Base-by-base conservation (phyloP, 2,113 vertebrate species). In the Eudorcas thomsonii region DNA sequence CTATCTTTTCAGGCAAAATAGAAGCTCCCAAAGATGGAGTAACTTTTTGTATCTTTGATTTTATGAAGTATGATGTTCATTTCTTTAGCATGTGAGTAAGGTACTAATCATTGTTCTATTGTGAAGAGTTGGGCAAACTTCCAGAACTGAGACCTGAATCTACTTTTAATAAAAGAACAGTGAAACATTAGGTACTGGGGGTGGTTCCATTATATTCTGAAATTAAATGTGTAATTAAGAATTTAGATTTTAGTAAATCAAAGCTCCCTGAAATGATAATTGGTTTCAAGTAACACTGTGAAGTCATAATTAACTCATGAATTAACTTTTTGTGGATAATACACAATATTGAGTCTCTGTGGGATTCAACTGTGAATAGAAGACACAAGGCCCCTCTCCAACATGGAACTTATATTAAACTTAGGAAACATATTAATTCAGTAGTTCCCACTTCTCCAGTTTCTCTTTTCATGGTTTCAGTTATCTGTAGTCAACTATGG, bases 41-140 rank as follows among this genome's bases (percentile, higher is more conserved):
- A 96, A 85, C 60, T 96, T 98, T 92, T 84, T 28, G 55, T 90
- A 48, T 64, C 0, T 0, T 62, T n/a, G 67, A 33, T 92, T 97
- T n/a, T 57, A 39, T 64, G n/a, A 94, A 97, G 95, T 52, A 86
- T 14, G 16, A 28, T 92, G 25, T 55, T 97, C 39, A 80, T 55
- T 98, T 97, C n/a, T 96, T 88, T 50, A 4, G 3, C 54, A 88
- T 36, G 8, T 67, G 71, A 97, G 64, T 88, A 92, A 91, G 95
- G 9, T 54, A 93, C 80, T 93, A 91, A 92, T 97, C 55, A 93
- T 64, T 98, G 96, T 90, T 90, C 48, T 90, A 15, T 64, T 97
- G 54, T 82, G 39, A 97, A 95, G 28, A 80, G 1, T 7, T 98
- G 80, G 83, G 55, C 52, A 98, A 86, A 45, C 14, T 59, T 94